Conservation (phyloP, 1,140 invertebrate genomes). For the Medauroidea extradentata region DNA sequence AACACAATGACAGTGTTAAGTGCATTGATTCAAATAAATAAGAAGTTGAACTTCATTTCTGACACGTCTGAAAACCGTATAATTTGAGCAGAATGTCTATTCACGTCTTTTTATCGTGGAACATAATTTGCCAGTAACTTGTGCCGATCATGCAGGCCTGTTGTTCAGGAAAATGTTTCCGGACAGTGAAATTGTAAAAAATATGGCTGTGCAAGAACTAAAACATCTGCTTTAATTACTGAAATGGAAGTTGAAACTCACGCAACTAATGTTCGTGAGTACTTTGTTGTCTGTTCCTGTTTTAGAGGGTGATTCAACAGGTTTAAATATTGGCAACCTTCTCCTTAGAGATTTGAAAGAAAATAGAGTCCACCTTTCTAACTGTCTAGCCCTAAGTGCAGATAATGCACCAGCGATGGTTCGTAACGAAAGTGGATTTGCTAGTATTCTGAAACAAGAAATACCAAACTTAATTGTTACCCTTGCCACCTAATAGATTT, state of each 20-base stretch:
- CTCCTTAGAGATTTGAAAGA: neutral
- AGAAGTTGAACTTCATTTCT: neutral
- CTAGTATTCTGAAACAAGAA: too few relatives aligned
- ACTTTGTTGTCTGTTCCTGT: too few relatives aligned
- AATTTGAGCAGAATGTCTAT: neutral
- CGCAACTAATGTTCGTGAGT: neutral
- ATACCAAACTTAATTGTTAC: too few relatives aligned
- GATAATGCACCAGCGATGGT: neutral
- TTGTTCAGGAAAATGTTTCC: neutral
- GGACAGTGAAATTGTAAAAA: neutral
- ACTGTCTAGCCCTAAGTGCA: too few relatives aligned
- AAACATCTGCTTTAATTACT: neutral
- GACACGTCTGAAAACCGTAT: neutral
- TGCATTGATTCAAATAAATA: too few relatives aligned
- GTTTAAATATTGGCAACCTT: too few relatives aligned
- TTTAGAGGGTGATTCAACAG: too few relatives aligned
- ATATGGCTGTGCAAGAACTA: neutral
- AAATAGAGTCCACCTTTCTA: too few relatives aligned
- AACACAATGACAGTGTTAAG: too few relatives aligned
- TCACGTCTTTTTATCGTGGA: conserved; percentile 1
- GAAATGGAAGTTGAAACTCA: neutral
- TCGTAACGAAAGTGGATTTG: too few relatives aligned
- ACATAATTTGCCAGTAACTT: neutral
- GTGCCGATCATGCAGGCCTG: neutral
- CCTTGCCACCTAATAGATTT: too few relatives aligned